These are phyloP conservation scores for Acropternis orthonyx DNA, from an alignment of 2,797 vertebrate species.

Conservation along the genomic window DNA sequence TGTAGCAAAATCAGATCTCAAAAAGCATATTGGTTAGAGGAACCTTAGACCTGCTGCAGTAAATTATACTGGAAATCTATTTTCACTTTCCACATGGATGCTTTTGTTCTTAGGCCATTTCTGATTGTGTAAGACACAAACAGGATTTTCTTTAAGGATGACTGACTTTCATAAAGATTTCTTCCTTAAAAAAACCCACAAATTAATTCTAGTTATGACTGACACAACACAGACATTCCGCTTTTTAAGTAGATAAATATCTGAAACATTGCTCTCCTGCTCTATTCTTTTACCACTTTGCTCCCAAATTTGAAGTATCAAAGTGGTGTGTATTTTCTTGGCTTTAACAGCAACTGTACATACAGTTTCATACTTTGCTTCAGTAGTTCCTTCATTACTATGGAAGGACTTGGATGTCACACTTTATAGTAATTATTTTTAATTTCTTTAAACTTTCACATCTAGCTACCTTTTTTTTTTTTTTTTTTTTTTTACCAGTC, in stretches of 20 bases:
- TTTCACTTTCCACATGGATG: not conserved
- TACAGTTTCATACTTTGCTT: not conserved
- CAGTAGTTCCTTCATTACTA: not conserved
- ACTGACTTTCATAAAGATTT: not conserved
- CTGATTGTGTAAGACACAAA: not conserved
- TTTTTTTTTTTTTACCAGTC: not conserved
- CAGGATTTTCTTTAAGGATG: slow-evolving; percentile 11
- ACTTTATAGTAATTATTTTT: not conserved
- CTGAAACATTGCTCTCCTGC: not conserved
- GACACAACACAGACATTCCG: not conserved
- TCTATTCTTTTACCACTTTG: not conserved
- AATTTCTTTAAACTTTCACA: not conserved
- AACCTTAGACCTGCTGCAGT: not conserved
- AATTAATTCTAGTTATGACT: not conserved
- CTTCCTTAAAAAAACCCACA: not conserved
- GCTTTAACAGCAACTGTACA: not conserved
- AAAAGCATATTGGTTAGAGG: not conserved
- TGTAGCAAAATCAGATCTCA: not conserved
- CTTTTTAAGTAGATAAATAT: not conserved
- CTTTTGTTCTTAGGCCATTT: not conserved
- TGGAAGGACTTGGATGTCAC: not conserved
- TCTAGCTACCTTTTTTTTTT: not conserved
- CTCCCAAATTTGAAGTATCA: not conserved
- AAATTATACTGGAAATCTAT: not conserved
- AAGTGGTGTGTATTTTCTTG: not conserved